Evolutionary conservation across 1,140 invertebrate species (phyloP).

Genomic region (Conopomorpha cramerella): DNA sequence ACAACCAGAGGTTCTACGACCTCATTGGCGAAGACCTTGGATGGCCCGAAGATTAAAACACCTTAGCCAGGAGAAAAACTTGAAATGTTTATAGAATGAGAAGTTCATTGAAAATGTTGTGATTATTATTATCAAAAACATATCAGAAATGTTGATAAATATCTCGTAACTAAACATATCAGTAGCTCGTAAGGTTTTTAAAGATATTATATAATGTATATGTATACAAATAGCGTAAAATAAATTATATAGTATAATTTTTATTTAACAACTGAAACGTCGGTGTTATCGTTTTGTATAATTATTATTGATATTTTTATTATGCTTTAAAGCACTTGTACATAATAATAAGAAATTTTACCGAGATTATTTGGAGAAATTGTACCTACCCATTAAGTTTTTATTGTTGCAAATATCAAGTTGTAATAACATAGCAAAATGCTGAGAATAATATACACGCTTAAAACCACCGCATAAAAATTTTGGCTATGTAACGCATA

Average conservation of each 20-base stretch:
- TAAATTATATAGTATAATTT: slow-evolving; percentile 19
- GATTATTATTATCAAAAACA: slow-evolving; percentile 37
- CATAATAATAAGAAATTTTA: not conserved
- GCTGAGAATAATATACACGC: too few relatives aligned
- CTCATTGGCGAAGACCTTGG: slow-evolving; percentile 90
- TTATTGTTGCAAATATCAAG: too few relatives aligned
- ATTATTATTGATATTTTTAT: not conserved
- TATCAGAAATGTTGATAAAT: slow-evolving; percentile 43
- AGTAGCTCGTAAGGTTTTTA: slow-evolving; percentile 42
- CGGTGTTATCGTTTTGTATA: slow-evolving; percentile 7
- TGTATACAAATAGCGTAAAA: slow-evolving; percentile 44
- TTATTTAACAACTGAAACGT: slow-evolving; percentile 10
- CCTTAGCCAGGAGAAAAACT: not conserved
- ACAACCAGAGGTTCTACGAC: slow-evolving; percentile 95
- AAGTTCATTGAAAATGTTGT: slow-evolving; percentile 17
- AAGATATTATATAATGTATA: slow-evolving; percentile 50
- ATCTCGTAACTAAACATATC: slow-evolving; percentile 32
- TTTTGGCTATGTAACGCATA: too few relatives aligned
- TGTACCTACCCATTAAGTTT: too few relatives aligned
- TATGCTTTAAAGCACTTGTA: not conserved
- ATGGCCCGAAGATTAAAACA: slow-evolving; percentile 78
- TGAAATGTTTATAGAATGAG: slow-evolving; percentile 5
- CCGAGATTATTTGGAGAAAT: not conserved
- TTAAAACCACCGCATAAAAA: too few relatives aligned
- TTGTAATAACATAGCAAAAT: too few relatives aligned